A percentile compares a stretch with the other conserved stretches of the same genome.
These are phyloP conservation scores for Chroicocephalus ridibundus DNA, from an alignment of 2,113 vertebrate species.

Conservation along the genomic window DNA sequence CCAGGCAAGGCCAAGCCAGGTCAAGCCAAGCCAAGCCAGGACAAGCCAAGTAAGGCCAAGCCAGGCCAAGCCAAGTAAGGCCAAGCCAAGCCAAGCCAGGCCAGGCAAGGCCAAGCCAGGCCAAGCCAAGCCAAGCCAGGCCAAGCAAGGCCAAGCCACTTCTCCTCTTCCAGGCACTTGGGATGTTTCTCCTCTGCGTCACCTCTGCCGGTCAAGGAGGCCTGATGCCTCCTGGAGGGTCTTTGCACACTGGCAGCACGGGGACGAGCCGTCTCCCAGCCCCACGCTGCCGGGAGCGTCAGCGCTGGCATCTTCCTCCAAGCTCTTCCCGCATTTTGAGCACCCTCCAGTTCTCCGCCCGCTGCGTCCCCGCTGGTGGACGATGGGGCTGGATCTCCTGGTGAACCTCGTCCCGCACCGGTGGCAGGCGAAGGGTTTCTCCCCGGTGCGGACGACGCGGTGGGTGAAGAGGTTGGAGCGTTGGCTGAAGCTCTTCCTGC, in stretches of 20 bases:
- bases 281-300: neutral
- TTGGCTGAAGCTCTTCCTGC: constrained; percentile 57
- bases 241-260: constrained; percentile 79
- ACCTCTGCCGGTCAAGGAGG: constrained; percentile 81
- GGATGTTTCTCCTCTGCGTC: constrained; percentile 70
- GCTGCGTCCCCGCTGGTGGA: constrained; percentile 84
- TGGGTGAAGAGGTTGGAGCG: constrained; percentile 60
- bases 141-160: neutral
- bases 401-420: constrained; percentile 86
- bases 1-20: neutral
- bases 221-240: constrained; percentile 86
- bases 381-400: constrained; percentile 85
- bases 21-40: neutral
- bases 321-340: neutral
- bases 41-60: neutral
- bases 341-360: constrained; percentile 63
- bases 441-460: constrained; percentile 41
- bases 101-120: no score
- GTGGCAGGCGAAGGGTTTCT: constrained; percentile 46
- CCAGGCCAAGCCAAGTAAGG: neutral
- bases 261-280: neutral
- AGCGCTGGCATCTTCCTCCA: neutral
- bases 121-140: no score
- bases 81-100: no score
- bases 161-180: constrained; percentile 64